Percentiles rank a stretch among this genome's conserved stretches.
These are phyloP conservation scores for Paragorgia papillata DNA, from an alignment of 92 coral and sea anemone genomes.

Conservation along the genomic window DNA sequence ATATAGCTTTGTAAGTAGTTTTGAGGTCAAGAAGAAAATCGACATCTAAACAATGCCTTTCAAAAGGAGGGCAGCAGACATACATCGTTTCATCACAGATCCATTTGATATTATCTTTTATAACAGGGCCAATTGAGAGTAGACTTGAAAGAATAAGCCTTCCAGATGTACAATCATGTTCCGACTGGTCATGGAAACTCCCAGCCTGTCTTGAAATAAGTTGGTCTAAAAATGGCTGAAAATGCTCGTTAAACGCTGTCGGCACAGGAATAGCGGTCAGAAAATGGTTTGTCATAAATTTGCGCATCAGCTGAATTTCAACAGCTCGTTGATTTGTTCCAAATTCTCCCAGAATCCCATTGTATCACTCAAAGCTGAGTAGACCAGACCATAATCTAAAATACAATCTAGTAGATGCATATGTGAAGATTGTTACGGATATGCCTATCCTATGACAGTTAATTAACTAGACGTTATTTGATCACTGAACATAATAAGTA, in stretches of 20 bases:
- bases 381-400: conserved; percentile 74
- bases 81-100: conserved; percentile 13
- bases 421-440: too few species aligned
- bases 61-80: too few species aligned
- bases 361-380: conserved; percentile 40
- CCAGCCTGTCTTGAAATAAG: conserved; percentile 45
- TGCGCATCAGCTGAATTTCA: conserved; percentile 13
- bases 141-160: conserved; percentile 42
- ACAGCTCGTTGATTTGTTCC: conserved; percentile 5
- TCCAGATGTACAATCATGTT: conserved; percentile 31
- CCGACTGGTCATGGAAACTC: conserved; percentile 28
- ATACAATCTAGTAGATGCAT: conserved; percentile 42
- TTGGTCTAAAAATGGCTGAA: conserved; percentile 48
- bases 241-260: conserved; percentile 18
- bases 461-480: too few species aligned
- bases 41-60: conserved; percentile 26
- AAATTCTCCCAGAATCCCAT: conserved; percentile 10
- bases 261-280: conserved; percentile 50
- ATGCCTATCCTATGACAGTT: too few species aligned
- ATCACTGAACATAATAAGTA: too few species aligned
- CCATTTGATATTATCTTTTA: conserved; percentile 37
- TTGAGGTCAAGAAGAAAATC: conserved; percentile 48
- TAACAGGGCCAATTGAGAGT: conserved; percentile 63
- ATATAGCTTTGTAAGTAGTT: conserved; percentile 45
- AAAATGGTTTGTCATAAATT: conserved; percentile 34